Base-by-base conservation (phyloP, 2,888 invertebrate species). In the Eristalis tenax region DNA sequence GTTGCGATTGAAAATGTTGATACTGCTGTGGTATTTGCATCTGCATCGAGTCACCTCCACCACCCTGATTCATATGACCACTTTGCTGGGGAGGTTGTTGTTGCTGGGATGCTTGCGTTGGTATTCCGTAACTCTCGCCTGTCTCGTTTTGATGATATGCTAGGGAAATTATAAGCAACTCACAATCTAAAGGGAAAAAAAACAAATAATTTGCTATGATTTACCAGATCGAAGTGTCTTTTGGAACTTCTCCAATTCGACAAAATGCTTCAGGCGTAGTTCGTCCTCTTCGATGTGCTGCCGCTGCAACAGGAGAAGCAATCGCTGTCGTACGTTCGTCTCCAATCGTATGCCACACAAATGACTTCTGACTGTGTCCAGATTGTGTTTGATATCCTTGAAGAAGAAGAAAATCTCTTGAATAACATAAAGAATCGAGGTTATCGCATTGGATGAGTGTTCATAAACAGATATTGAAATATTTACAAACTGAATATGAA, bases 281-380 rank as follows among this genome's bases (percentile, higher is more conserved):
- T 93, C 93, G 87, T 93, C 93, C 78, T 93, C 93, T 90, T 93
- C 93, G 35, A 93, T 92, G 40, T 93, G 91, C 79, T 93, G 93
- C 26, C 93, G 92, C 88, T 93, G 93, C 18, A 93, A 89, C 23
- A 93, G 83, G 11, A 93, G 89, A 50, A 92, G 82, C 26, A 93
- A 89, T 59, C 92, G 91, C 85, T 93, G 93, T 59, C 92, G 92
- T 69, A 92, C 91, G 79, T 92, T 93, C 18, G 93, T 91, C 61
- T 92, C 93, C 81, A 93, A 90, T 5, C 92, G 91, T 43, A 92
- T 91, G 69, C 91, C 91, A 81, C 92, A 91, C 86, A 93, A 89
- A 71, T 92, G 92, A 83, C 91, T 92, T 15, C 93, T 91, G 81
- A 92, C 89, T 2, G 91, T 91, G 87, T 93, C 93, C 78, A 93